phyloP scores from a whole-genome alignment of 2,113 vertebrate genomes.

The Brienomyrus longianalis region DNA sequence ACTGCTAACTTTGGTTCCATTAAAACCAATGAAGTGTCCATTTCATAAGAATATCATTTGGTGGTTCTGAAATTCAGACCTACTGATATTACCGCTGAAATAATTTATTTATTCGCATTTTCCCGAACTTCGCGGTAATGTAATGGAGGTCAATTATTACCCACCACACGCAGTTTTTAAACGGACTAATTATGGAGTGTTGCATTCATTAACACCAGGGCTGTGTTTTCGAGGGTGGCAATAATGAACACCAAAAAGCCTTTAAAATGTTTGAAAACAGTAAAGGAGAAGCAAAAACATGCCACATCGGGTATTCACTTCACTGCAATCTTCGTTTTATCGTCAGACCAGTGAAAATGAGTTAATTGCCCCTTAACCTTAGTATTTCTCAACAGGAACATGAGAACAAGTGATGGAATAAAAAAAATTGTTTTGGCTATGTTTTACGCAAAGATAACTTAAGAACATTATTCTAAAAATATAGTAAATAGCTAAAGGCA shows the following conservation, averaged over 20 bases:
- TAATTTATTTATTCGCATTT: not conserved
- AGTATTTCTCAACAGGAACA: not conserved
- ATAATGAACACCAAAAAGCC: slow-evolving; percentile 60
- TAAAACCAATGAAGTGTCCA: not conserved
- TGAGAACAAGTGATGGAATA: not conserved
- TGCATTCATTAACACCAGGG: slow-evolving; percentile 43
- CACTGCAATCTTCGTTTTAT: not conserved
- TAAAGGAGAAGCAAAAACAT: not conserved
- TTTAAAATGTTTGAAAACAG: not conserved
- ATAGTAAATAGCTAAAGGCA: not conserved
- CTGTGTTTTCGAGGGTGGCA: slow-evolving; percentile 23
- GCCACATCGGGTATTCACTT: not conserved
- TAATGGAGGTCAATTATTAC: slow-evolving; percentile 49
- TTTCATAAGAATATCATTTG: not conserved
- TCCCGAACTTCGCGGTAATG: slow-evolving; percentile 11
- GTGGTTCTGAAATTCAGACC: not conserved
- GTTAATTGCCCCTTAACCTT: not conserved
- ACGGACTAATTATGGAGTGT: slow-evolving; percentile 63
- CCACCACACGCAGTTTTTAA: slow-evolving; percentile 64
- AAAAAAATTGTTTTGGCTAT: not conserved
- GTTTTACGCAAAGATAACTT: not conserved
- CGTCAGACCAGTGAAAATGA: not conserved
- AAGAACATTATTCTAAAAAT: not conserved
- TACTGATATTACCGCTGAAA: not conserved
- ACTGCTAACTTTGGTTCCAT: not conserved